Evolutionary conservation across 1,140 invertebrate species (phyloP).

Genomic region (Dysdera silvatica): DNA sequence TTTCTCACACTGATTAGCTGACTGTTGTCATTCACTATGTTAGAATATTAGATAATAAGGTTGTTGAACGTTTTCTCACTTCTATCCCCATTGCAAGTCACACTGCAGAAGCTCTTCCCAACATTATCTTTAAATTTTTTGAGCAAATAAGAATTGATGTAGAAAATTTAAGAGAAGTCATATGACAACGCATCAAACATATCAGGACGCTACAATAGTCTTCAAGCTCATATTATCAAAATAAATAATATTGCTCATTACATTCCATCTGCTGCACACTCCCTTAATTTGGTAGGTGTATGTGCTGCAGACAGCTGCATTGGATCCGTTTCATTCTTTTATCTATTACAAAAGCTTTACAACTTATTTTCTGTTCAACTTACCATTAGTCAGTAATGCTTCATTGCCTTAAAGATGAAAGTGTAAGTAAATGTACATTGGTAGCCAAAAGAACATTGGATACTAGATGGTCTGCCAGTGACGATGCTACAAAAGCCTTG

Average conservation of each 20-base stretch:
- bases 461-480: no score
- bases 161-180: not conserved
- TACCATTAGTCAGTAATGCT: not conserved
- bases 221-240: not conserved
- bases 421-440: no score
- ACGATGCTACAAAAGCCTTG: no score
- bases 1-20: no score
- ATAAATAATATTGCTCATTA: not conserved
- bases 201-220: not conserved
- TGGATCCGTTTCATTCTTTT: not conserved
- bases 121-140: not conserved
- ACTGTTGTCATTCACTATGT: no score
- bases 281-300: not conserved
- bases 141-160: not conserved
- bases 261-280: not conserved
- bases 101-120: not conserved
- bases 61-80: not conserved
- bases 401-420: not conserved
- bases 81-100: not conserved
- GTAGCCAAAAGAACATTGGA: no score
- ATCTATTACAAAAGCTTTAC: slow-evolving; percentile 1
- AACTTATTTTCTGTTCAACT: not conserved
- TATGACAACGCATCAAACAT: slow-evolving; percentile 2
- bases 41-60: no score
- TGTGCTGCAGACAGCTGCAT: not conserved